Conservation (phyloP, 2,113 vertebrate genomes). For the Callipepla californica region DNA sequence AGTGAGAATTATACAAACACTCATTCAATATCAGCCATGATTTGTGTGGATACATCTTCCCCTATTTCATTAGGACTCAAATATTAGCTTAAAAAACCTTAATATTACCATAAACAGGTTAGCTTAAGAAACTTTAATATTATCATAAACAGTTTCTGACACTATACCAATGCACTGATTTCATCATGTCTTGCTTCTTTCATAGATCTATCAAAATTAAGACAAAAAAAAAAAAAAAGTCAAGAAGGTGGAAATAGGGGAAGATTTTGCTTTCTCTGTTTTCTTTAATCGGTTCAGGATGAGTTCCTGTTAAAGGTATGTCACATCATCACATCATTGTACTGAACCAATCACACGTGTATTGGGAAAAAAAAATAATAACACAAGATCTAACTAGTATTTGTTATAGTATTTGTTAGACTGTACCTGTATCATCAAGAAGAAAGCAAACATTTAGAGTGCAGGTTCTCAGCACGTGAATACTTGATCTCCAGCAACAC, state of each 20-base stretch:
- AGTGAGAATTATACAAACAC: background rate
- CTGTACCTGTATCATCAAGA: background rate
- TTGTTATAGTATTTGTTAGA: background rate
- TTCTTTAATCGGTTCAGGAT: background rate
- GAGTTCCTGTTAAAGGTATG: background rate
- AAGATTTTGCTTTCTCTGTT: background rate
- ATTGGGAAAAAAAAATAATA: background rate
- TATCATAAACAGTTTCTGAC: background rate
- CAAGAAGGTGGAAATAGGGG: background rate
- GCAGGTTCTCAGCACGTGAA: background rate
- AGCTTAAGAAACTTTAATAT: background rate
- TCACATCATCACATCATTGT: background rate
- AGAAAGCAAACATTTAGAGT: background rate
- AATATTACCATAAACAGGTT: too few relatives aligned
- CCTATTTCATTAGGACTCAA: background rate
- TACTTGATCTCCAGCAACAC: background rate
- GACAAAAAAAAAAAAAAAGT: background rate
- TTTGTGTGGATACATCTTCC: background rate
- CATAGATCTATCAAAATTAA: background rate
- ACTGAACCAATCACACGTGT: background rate
- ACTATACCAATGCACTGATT: background rate
- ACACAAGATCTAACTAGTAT: background rate
- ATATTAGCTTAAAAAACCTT: background rate
- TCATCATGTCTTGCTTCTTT: background rate
- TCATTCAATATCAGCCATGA: background rate